Conservation (phyloP, 2,113 vertebrate genomes). For the Prunella himalayana region DNA sequence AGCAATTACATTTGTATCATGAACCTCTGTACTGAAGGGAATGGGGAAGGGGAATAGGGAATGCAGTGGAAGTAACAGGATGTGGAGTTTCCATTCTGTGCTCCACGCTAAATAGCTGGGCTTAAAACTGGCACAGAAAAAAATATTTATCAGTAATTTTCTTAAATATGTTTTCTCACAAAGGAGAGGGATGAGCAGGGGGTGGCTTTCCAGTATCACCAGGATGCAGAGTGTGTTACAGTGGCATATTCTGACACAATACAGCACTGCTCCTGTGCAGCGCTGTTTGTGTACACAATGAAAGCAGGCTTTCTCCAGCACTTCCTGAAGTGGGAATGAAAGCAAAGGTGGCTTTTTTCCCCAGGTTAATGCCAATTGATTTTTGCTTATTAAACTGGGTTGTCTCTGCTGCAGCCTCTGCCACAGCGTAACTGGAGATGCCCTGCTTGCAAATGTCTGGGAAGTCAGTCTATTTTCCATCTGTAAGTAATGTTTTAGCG, state of each 20-base stretch:
- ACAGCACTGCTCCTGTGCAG: neutral
- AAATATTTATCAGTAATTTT: neutral
- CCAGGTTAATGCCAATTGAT: neutral
- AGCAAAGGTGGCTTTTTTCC: neutral
- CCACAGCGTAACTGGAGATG: neutral
- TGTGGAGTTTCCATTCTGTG: neutral
- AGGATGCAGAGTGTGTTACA: neutral
- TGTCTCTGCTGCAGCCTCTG: slow-evolving; percentile 4
- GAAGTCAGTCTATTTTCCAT: slow-evolving; percentile 58
- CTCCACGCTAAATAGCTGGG: neutral
- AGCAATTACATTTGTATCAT: slow-evolving; percentile 67
- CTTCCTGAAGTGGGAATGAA: neutral
- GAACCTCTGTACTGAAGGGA: slow-evolving; percentile 54
- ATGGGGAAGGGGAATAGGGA: neutral
- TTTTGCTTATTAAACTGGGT: slow-evolving; percentile 4
- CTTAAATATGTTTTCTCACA: neutral
- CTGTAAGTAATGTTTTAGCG: slow-evolving; percentile 54
- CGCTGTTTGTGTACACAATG: neutral
- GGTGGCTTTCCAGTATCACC: neutral
- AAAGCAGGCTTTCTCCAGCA: neutral
- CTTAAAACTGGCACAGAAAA: slow-evolving; percentile 20
- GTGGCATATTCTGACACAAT: neutral
- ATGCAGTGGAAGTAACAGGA: neutral
- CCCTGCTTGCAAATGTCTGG: slow-evolving; percentile 16
- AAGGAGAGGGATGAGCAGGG: neutral